Base-by-base conservation (phyloP, 92 coral and sea anemone species). In the Hydrozoanthus gracilis region DNA sequence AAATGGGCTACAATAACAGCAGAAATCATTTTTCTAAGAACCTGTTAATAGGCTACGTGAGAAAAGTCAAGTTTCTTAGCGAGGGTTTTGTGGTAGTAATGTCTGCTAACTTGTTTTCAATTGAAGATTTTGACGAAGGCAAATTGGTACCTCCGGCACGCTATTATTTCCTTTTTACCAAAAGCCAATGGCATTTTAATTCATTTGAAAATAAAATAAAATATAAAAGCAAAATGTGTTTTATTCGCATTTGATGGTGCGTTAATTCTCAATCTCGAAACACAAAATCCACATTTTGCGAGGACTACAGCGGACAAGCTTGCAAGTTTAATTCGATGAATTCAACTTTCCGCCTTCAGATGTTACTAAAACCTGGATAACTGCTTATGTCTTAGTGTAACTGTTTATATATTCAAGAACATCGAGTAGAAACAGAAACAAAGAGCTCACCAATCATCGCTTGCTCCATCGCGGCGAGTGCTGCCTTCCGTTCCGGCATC, bases 371-470 rank as follows among this genome's bases (percentile, higher is more conserved):
- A 64, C n/a, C 70, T 64, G 70, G 15, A 20, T 14, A 64, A 64
- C 35, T 15, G 5, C 27, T 64, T 64, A 48, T 27, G 74, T 4
- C 27, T 7, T 10, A 44, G 74, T 70, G 74, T 70, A 27, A 70
- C 4, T 70, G 47, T 70, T 27, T 12, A 70, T 13, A 70, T 4
- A 70, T 6, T 70, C 14, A 70, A 10, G 48, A 35, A 70, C 8
- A 70, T 27, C 49, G 47, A 70, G 49, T 46, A 70, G 74, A 4
- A 70, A 7, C 6, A 70, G 74, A 70, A 70, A 70, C 74, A 20
- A 46, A 48, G 74, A 70, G 74, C 74, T 27, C 74, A 70, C 74
- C 50, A 70, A 20, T 70, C 61, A 7, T 54, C 49, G 74, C 74
- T 70, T 70, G 35, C 49, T 8, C 74, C 15, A 10, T 10, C 48